Percentiles rank a stretch among this genome's conserved stretches.
These are phyloP conservation scores for Drosophila biarmipes DNA, from an alignment of 1,140 invertebrate species.

Conservation along the genomic window DNA sequence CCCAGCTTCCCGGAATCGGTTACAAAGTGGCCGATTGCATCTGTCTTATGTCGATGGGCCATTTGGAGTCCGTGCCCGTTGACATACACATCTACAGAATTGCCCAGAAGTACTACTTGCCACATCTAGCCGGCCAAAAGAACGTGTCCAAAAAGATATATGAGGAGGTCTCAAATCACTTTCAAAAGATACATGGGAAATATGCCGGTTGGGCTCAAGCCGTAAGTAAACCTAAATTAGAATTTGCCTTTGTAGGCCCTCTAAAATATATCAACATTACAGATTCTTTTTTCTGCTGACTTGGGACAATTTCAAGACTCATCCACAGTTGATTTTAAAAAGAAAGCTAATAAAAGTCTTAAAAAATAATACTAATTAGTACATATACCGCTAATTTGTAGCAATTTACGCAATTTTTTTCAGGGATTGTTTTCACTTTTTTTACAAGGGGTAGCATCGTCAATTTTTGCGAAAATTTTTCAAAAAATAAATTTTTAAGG, in stretches of 20 bases:
- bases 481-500: no score
- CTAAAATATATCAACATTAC: neutral
- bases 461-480: no score
- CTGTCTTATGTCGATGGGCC: slow-evolving; percentile 97
- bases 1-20: slow-evolving; percentile 93
- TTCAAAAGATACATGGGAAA: slow-evolving; percentile 92
- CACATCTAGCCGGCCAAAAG: slow-evolving; percentile 91
- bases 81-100: slow-evolving; percentile 99
- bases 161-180: slow-evolving; percentile 92
- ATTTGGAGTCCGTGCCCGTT: slow-evolving; percentile 95
- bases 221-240: slow-evolving; percentile 85
- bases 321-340: neutral
- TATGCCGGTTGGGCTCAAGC: slow-evolving; percentile 98
- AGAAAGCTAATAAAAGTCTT: slow-evolving; percentile 4
- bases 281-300: slow-evolving; percentile 31
- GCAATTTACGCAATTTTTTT: no score
- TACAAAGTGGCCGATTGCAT: slow-evolving; percentile 99
- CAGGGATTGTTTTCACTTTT: no score
- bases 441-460: no score
- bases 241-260: neutral
- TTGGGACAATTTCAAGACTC: slow-evolving; percentile 18
- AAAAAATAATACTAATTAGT: neutral
- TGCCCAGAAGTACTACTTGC: slow-evolving; percentile 92
- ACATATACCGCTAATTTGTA: no score
- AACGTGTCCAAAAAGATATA: slow-evolving; percentile 94